Base-by-base conservation (phyloP, 2,888 invertebrate species). In the Pseudeuparius sepicola region DNA sequence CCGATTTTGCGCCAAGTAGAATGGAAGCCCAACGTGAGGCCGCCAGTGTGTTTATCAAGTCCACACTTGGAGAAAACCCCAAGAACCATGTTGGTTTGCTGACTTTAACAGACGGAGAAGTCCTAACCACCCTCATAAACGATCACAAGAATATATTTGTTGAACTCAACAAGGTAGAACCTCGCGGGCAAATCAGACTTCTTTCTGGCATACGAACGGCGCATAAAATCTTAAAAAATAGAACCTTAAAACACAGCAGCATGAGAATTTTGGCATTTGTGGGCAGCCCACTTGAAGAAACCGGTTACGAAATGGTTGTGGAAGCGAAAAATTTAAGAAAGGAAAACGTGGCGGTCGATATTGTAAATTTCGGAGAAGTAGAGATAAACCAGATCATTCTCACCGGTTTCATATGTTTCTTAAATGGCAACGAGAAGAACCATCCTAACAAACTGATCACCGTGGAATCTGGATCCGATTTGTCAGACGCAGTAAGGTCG, bases 61-160 rank as follows among this genome's bases (percentile, higher is more conserved):
- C 26, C 7, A 7, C 7, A 26, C 7, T 10, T 7, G 6, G 26
- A 26, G 7, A 9, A 7, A 7, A 26, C 11, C 26, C 26, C 6
- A 11, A 26, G 26, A 26, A 26, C 26, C 7, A 26, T 10, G 26
- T 26, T 9, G 26, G 26, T 10, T 26, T 26, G 11, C 7, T 26
- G 11, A 9, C 9, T 26, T 7, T 26, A 11, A 7, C 26, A 7
- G 11, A 26, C 11, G 7, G 7, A 11, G 26, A 26, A 7, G 9
- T 26, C n/a, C 9, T 26, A 6, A 7, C 6, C 11, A 6, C 9
- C 26, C 26, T 26, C 6, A 26, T 11, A 7, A 26, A 10, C 11
- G 26, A 26, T 10, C n/a, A n/a, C n/a, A 10, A 11, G 7, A 7
- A 10, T n/a, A 9, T 26, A 7, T n/a, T 9, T 6, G 11, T 7